A percentile compares a stretch with the other conserved stretches of the same genome.
Conservation (phyloP, 2,888 invertebrate species). For the Athalia cordata region DNA sequence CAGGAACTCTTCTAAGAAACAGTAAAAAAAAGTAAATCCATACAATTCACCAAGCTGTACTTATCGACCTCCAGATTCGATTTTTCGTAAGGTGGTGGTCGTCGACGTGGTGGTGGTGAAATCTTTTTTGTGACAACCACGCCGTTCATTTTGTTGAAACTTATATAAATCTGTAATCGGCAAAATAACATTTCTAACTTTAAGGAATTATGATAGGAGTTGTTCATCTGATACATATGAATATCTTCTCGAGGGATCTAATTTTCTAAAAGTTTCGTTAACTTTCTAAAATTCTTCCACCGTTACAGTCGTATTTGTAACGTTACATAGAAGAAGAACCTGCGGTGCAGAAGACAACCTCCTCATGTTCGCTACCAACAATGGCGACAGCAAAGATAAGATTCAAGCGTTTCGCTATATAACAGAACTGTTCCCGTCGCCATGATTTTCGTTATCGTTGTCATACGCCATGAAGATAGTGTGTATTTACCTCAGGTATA, state of each 20-base stretch:
- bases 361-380: constrained; percentile 6
- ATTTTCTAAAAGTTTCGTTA: constrained; percentile 25
- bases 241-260: constrained; percentile 24
- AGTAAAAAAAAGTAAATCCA: too few species aligned
- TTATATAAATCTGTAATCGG: too few species aligned
- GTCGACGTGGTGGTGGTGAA: too few species aligned
- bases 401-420: constrained; percentile 30
- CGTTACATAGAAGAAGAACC: neutral
- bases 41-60: too few species aligned
- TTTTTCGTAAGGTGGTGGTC: too few species aligned
- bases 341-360: neutral
- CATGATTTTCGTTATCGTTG: constrained; percentile 19
- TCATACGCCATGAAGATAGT: too few species aligned
- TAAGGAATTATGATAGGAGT: neutral
- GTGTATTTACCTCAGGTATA: too few species aligned
- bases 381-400: constrained; percentile 32
- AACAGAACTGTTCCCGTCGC: constrained; percentile 31
- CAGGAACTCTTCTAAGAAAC: too few species aligned
- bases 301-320: neutral
- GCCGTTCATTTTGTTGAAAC: too few species aligned
- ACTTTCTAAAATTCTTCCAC: constrained; percentile 29
- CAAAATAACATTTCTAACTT: neutral
- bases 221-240: constrained; percentile 10
- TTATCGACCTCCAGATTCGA: too few species aligned
- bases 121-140: too few species aligned